phyloP scores from a whole-genome alignment of 2,888 invertebrate genomes.

The Drosophila macrothrix region DNA sequence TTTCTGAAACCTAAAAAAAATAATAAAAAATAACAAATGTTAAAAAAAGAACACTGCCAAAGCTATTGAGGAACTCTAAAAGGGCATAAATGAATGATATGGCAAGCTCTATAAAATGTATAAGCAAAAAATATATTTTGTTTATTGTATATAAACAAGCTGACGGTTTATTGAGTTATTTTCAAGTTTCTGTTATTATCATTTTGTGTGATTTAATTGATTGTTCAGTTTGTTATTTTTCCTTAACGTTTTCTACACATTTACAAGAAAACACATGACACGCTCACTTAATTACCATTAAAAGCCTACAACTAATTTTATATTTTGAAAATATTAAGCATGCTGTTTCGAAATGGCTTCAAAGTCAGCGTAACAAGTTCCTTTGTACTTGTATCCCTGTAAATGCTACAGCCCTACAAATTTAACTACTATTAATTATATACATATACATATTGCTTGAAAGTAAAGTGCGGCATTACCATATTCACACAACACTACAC shows the following conservation, averaged over 20 bases:
- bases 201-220: slow-evolving; percentile 22
- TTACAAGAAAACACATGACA: slow-evolving; percentile 74
- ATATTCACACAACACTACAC: slow-evolving; percentile 20
- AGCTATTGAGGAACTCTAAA: slow-evolving; percentile 36
- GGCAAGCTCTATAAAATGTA: slow-evolving; percentile 51
- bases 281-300: slow-evolving; percentile 75
- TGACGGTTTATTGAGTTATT: slow-evolving; percentile 40
- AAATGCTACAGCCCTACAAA: slow-evolving; percentile 70
- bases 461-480: slow-evolving; percentile 57
- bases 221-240: slow-evolving; percentile 11
- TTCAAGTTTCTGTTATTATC: slow-evolving; percentile 31
- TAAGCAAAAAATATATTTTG: slow-evolving; percentile 55
- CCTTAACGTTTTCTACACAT: slow-evolving; percentile 56
- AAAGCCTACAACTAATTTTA: slow-evolving; percentile 49
- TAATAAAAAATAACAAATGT: slow-evolving; percentile 22
- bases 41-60: slow-evolving; percentile 32
- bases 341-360: slow-evolving; percentile 74
- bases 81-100: slow-evolving; percentile 45
- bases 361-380: slow-evolving; percentile 72
- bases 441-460: slow-evolving; percentile 63
- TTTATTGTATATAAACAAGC: slow-evolving; percentile 56
- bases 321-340: slow-evolving; percentile 69
- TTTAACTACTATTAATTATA: slow-evolving; percentile 36
- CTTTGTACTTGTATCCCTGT: slow-evolving; percentile 69
- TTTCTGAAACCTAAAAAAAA: slow-evolving; percentile 88